Conservation (phyloP, 2,797 vertebrate species). For the Naso thynnoides region DNA sequence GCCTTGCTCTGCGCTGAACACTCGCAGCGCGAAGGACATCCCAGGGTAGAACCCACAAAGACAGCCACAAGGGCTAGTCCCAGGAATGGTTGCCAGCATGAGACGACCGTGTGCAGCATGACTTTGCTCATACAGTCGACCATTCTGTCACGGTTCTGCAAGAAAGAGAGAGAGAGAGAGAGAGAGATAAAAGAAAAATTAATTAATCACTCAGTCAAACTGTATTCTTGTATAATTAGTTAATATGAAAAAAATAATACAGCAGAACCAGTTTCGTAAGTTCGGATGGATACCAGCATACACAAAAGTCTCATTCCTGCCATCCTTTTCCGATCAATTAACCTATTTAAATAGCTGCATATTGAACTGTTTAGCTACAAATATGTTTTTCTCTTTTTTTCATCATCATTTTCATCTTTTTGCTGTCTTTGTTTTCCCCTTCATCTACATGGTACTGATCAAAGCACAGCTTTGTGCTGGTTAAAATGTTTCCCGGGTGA, state of each 20-base stretch:
- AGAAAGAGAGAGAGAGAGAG: slow-evolving; percentile 49
- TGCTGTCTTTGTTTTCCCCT: slow-evolving; percentile 26
- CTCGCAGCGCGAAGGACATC: slow-evolving; percentile 97
- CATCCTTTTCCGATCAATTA: not conserved
- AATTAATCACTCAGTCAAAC: slow-evolving; percentile 7
- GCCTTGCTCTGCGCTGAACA: slow-evolving; percentile 98
- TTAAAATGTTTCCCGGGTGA: slow-evolving; percentile 34
- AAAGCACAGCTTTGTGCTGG: slow-evolving; percentile 7
- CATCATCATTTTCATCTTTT: not conserved
- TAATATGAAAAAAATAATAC: slow-evolving; percentile 1
- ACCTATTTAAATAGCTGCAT: slow-evolving; percentile 8
- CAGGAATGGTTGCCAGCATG: slow-evolving; percentile 96
- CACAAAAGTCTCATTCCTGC: not conserved
- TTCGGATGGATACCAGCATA: not conserved
- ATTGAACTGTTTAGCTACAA: not conserved
- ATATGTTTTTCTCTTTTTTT: slow-evolving; percentile 6
- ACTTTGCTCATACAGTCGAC: slow-evolving; percentile 92
- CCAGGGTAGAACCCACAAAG: slow-evolving; percentile 89
- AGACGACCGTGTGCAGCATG: slow-evolving; percentile 95
- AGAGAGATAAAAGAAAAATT: slow-evolving; percentile 36
- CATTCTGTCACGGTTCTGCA: slow-evolving; percentile 93
- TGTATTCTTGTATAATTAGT: not conserved
- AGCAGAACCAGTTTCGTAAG: not conserved
- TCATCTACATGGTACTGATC: slow-evolving; percentile 20
- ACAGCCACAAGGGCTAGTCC: slow-evolving; percentile 93